A percentile compares a stretch with the other conserved stretches of the same genome.
Evolutionary conservation across 2,797 vertebrate species (phyloP).

Genomic region (Lophotriccus pileatus): DNA sequence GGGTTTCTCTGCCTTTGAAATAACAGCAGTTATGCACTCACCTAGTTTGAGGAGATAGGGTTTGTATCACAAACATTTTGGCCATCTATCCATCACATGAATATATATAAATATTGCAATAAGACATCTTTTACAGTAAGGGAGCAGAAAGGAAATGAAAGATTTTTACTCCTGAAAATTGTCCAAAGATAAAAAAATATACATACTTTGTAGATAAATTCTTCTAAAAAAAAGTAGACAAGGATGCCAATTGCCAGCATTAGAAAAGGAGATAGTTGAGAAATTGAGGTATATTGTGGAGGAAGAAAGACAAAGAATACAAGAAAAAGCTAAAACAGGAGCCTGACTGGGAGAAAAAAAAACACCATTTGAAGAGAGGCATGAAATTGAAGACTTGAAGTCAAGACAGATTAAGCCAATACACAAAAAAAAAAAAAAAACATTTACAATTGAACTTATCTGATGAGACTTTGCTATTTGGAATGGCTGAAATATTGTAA

Average conservation of each 20-base stretch:
- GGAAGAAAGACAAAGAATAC: background rate
- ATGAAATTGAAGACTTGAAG: background rate
- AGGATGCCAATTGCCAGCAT: background rate
- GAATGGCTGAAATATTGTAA: background rate
- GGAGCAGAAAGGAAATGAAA: background rate
- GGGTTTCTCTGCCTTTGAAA: background rate
- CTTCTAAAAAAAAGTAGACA: background rate
- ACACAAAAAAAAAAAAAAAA: background rate
- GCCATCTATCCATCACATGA: background rate
- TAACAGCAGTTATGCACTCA: background rate
- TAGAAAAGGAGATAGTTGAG: background rate
- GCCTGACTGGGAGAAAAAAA: background rate
- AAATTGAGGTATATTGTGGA: background rate
- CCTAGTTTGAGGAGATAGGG: background rate
- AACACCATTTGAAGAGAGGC: background rate
- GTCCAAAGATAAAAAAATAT: background rate
- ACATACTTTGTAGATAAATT: background rate
- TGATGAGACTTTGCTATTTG: background rate
- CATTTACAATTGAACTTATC: background rate
- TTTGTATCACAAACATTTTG: background rate
- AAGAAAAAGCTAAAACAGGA: background rate
- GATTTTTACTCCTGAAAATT: background rate
- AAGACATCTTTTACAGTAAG: background rate
- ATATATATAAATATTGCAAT: background rate
- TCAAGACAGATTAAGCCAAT: background rate